Evolutionary conservation across 2,113 vertebrate species (phyloP), one percentile per base, ranked within the genome.

Genomic region (Micromys minutus): DNA sequence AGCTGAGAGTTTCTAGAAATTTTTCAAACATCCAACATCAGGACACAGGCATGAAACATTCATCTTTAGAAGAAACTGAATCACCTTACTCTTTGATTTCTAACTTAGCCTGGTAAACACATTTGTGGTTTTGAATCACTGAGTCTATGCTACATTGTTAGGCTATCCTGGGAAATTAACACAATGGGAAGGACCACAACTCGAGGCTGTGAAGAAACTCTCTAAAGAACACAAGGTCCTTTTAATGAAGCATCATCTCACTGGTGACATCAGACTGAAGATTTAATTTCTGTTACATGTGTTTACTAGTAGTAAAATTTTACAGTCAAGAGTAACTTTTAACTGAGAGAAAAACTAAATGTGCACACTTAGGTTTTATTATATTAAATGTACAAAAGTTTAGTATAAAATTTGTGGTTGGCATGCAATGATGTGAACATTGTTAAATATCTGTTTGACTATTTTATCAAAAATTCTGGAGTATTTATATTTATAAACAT

Each of bases 331-430:
- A 69, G 19, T 87, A 47, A 50, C 57, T 17, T n/a, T n/a, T n/a
- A 9, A 86, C 50, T 85, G 2, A 50, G 61, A 76, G 34, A 92
- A 90, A 75, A 94, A 83, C 76, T 79, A 86, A 90, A 95, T 22
- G 47, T 16, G 5, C 83, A 61, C 4, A 12, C 10, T 59, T 19
- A 42, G 1, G 67, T 93, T 52, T 91, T 22, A 91, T 8, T 39
- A 31, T 12, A 7, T 16, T 50, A 45, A 63, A 26, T 71, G 55
- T 84, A 39, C 21, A 85, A 94, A 91, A 26, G 0, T 12, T 50
- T 12, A 24, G 10, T 88, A 31, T 80, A 95, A 72, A 10, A 87
- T 92, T 91, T 89, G n/a, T n/a, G n/a, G n/a, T n/a, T n/a, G n/a
- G n/a, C n/a, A n/a, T n/a, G n/a, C n/a, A n/a, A n/a, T n/a, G n/a